A percentile compares a stretch with the other conserved stretches of the same genome.
phyloP scores from a whole-genome alignment of 2,113 vertebrate genomes.

The Henicopernis longicauda region DNA sequence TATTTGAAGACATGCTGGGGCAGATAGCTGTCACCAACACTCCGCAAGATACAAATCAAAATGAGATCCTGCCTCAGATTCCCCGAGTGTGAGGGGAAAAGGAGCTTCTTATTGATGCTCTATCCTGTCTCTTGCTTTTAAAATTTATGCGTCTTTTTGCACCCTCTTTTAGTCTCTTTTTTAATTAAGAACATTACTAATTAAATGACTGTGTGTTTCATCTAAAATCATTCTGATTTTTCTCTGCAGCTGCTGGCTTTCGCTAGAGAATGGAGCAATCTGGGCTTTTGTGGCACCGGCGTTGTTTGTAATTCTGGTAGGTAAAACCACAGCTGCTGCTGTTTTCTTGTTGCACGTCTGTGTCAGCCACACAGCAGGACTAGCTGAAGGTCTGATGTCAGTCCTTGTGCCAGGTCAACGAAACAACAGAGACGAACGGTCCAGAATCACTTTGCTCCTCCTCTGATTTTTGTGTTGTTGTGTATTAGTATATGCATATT shows the following conservation, averaged over 20 bases:
- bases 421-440: background rate
- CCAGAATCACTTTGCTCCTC: background rate
- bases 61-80: background rate
- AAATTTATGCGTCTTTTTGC: background rate
- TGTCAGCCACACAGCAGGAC: background rate
- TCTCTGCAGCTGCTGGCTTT: conserved; percentile 90
- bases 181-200: background rate
- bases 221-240: background rate
- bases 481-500: background rate
- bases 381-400: background rate
- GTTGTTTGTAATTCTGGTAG: conserved; percentile 90
- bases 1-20: background rate
- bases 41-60: background rate
- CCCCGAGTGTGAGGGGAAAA: fast-evolving
- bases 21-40: background rate
- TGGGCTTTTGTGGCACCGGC: conserved; percentile 98
- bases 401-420: background rate
- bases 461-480: fast-evolving
- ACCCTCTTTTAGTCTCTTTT: background rate
- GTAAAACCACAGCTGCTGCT: background rate
- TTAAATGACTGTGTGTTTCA: background rate
- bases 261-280: conserved; percentile 84
- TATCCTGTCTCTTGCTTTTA: background rate
- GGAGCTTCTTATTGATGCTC: background rate
- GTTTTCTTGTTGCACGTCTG: fast-evolving